Base-by-base conservation (phyloP, 2,888 invertebrate species). In the Brachypalpus laphriformis region DNA sequence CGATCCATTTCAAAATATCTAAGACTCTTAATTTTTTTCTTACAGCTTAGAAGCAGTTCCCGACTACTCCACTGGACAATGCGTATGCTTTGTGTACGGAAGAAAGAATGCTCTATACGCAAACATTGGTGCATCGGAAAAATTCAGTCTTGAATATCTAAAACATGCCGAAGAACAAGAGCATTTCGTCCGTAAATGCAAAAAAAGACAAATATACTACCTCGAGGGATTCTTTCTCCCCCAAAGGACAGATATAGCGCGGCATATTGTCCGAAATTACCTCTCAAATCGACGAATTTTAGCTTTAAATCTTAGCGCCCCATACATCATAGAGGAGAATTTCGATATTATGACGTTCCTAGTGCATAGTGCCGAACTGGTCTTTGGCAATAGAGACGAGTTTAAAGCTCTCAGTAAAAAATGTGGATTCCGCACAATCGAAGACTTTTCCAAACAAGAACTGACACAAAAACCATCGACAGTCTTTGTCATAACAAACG, bases 401-500 rank as follows among this genome's bases (percentile, higher is more conserved):
- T 94, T 92, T 88, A 89, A 90, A 40, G 91, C 92, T 7, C 88
- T 94, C 61, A 90, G 90, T 3, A 88, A 89, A 42, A 87, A 90
- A 20, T 90, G 77, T 25, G 78, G 78, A 7, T 86, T 82, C 56
- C 70, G 75, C 0, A 63, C 74, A 31, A 81, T 87, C 0, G 86
- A 89, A 72, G 87, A 89, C 16, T 87, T 89, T 18, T 87, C 88
- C 7, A 42, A 87, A 37, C 57, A 87, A 63, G 87, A 90, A 70
- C 78, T 87, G 45, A 88, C 68, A 20, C 65, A 59, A 65, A 77
- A 66, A 56, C 70, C 71, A 18, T 89, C 91, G 18, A 93, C 94
- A 86, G 92, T 94, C 4, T 92, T 95, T 20, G 92, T 95, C 1
- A 92, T 95, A 74, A 96, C 96, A 5, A 93, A 95, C 88, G 95